Evolutionary conservation across 1,140 invertebrate species (phyloP).

Genomic region (Drosophila setifemur): DNA sequence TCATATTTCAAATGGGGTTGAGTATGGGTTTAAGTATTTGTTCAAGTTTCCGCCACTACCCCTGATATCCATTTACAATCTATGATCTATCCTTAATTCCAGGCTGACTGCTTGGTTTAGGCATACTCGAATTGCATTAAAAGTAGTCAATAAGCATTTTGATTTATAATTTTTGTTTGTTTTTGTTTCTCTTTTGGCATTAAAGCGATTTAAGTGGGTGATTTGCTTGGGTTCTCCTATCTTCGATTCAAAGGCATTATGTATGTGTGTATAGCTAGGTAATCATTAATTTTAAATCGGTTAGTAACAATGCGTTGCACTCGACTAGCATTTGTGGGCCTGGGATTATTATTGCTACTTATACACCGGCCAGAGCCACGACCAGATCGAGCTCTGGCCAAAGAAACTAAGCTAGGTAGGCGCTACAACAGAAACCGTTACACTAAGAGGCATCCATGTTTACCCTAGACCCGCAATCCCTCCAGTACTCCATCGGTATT

Average conservation of each 20-base stretch:
- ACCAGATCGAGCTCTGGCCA: conserved; percentile 36
- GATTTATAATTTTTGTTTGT: too few relatives aligned
- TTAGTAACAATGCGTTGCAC: conserved; percentile 52
- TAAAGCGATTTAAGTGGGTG: conserved; percentile 68
- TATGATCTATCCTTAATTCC: conserved; percentile 9
- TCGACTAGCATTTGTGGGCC: conserved; percentile 52
- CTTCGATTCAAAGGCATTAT: conserved; percentile 45
- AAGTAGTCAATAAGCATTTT: conserved; percentile 73
- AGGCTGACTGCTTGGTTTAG: conserved; percentile 10
- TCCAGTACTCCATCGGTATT: conserved; percentile 25
- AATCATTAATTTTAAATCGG: conserved; percentile 44
- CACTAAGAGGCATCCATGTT: conserved; percentile 72
- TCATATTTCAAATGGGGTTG: background rate
- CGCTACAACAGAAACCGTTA: conserved; percentile 77
- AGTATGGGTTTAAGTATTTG: too few relatives aligned
- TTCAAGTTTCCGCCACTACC: too few relatives aligned
- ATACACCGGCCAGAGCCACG: conserved; percentile 34
- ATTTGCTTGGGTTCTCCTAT: conserved; percentile 39
- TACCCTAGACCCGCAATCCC: conserved; percentile 68
- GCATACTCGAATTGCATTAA: conserved; percentile 22
- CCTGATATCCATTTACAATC: conserved; percentile 32
- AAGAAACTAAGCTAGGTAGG: conserved; percentile 65
- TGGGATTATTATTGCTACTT: conserved; percentile 48
- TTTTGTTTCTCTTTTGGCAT: conserved; percentile 56
- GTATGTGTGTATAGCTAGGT: conserved; percentile 37